phyloP scores from a whole-genome alignment of 2,113 vertebrate genomes.

The Aptenodytes forsteri region DNA sequence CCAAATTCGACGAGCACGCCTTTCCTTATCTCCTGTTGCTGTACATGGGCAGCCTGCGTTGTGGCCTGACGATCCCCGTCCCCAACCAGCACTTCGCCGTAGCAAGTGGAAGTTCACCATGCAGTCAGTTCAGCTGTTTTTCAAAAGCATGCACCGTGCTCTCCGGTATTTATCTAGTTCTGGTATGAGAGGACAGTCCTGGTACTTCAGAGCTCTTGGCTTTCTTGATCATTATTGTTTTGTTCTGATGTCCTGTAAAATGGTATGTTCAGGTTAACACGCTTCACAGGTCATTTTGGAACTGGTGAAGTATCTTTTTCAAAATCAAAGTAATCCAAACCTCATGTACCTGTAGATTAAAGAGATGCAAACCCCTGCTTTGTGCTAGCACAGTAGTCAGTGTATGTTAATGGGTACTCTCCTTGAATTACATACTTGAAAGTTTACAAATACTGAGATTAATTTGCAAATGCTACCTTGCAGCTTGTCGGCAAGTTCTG shows the following conservation, averaged over 20 bases:
- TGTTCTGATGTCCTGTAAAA: slow-evolving; percentile 28
- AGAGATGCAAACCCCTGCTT: slow-evolving; percentile 22
- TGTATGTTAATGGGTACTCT: neutral
- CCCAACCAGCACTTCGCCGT: neutral
- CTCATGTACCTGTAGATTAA: slow-evolving; percentile 25
- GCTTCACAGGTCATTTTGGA: neutral
- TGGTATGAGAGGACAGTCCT: neutral
- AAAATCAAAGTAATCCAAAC: neutral
- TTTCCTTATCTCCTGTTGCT: neutral
- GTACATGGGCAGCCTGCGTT: neutral
- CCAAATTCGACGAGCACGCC: neutral
- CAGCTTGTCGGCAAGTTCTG: neutral
- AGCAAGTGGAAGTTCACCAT: neutral
- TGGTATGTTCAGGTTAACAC: neutral
- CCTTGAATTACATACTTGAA: neutral
- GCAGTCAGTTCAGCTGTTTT: neutral
- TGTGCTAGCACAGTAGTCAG: neutral
- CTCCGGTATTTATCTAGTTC: fast-evolving
- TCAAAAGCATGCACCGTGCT: neutral
- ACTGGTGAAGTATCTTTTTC: neutral
- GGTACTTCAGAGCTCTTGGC: neutral
- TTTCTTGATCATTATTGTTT: neutral
- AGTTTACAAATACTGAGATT: neutral
- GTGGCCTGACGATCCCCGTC: neutral
- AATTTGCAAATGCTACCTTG: neutral